Evolutionary conservation across 2,113 vertebrate genomes (phyloP), one percentile per base, ranked within the genome.

Genomic region (Corythornis cristatus): DNA sequence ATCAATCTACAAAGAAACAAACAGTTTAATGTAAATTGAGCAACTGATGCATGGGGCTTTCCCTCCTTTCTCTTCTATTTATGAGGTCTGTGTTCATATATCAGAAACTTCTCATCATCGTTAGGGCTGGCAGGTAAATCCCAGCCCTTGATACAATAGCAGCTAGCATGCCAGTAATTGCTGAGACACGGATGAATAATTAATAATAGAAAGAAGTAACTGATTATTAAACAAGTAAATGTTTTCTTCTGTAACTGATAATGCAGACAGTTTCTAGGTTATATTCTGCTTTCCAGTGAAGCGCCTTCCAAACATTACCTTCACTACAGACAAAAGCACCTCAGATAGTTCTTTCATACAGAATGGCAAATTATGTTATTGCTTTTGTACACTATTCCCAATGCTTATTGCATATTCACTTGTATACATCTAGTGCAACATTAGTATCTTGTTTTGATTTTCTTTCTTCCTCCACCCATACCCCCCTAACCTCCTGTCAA

Each of bases 311-410:
- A 95, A 92, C n/a, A 83, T 86, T 95, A 85, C 50, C 80, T 91
- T 95, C 87, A 96, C 58, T 50, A 25, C 54, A 93, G 78, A 96
- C 83, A 65, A 96, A 92, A 90, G 62, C 50, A 78, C 81, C 60
- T 94, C 72, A 95, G 89, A 96, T 89, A 82, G 93, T 56, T 90
- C 93, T 96, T 96, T 96, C 95, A 95, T 93, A 96, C 65, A 8
- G 96, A 97, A 97, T 97, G 90, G 58, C 89, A 97, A 97, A 97
- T 97, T 96, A 91, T 73, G 93, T 93, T 96, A 96, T 88, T 96
- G 89, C 94, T 95, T 95, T 96, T 96, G 95, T 93, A 88, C 62
- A 4, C 54, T 93, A 96, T 95, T 97, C 96, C 96, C 96, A 93
- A 23, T 60, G 91, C 95, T 96, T 94, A 96, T 96, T 96, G 89